Conservation (phyloP, 2,797 vertebrate species). For the Kryptolebias ocellatus region DNA sequence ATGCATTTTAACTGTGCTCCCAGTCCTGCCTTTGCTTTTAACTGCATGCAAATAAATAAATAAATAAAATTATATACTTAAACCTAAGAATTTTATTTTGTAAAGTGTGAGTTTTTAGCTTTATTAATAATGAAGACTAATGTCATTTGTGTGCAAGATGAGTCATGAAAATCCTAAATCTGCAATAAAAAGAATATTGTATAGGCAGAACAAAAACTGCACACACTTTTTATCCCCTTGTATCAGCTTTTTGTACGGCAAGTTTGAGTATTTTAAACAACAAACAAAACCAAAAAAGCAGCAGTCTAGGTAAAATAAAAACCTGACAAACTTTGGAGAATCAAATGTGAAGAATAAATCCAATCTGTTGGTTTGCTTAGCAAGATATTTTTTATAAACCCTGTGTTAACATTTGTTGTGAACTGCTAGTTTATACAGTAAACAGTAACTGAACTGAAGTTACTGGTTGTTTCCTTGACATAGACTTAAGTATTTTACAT, state of each 20-base stretch:
- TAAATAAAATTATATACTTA: neutral
- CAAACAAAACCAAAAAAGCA: too few species aligned
- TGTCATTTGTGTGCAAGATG: slow-evolving; percentile 40
- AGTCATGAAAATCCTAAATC: slow-evolving; percentile 27
- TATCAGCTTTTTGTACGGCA: neutral
- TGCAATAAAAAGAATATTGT: neutral
- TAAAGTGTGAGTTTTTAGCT: slow-evolving; percentile 13
- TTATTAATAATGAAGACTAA: slow-evolving; percentile 6
- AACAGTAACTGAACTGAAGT: too few species aligned
- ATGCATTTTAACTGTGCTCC: slow-evolving; percentile 23
- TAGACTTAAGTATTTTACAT: neutral
- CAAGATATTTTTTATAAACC: neutral
- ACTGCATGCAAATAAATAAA: slow-evolving; percentile 35
- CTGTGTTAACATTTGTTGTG: too few species aligned
- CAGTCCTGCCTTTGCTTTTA: slow-evolving; percentile 8
- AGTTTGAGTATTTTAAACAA: too few species aligned
- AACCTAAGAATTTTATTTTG: neutral
- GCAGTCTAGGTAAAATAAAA: too few species aligned
- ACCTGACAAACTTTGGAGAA: slow-evolving; percentile 1
- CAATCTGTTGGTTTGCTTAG: neutral
- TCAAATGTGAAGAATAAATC: neutral
- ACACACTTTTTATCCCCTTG: neutral
- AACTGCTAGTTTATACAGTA: too few species aligned
- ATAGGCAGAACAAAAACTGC: neutral
- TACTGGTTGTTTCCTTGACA: neutral